Base-by-base conservation (phyloP, 92 coral and sea anemone species). In the Meandrina meandrites region DNA sequence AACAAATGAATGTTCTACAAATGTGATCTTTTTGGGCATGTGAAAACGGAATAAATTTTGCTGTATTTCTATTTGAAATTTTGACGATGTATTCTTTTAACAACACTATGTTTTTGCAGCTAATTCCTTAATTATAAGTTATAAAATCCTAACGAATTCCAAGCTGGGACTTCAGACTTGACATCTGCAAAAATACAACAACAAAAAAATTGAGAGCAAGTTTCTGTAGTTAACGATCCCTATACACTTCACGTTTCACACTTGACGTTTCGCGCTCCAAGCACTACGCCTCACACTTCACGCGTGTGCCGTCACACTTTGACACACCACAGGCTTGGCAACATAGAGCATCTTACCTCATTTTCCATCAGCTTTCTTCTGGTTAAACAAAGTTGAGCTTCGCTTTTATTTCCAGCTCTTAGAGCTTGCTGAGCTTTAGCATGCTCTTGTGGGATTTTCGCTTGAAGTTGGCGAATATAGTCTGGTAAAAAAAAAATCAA, bases 301-400 rank as follows among this genome's bases (percentile, higher is more conserved):
- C 53, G 14, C 53, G 4, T 48, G 4, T 1, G 1, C 11, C 70
- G 1, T 64, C 71, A n/a, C 71, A 8, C 16, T 66, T 66, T 27
- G 0, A 73, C 48, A 10, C 78, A 19, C 12, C 35, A 34, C 78
- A 8, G 22, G 17, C 45, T 71, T 62, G 69, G 69, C 12, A 62
- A 24, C 24, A 24, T 66, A 27, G 3, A 66, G 71, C 16, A 9
- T 66, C 71, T 58, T 76, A 94, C 98, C 95, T 94, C 98, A 68
- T 94, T 94, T 84, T 94, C 94, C 98, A 94, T 94, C 74, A 94
- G 87, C 83, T 94, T 94, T 77, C 88, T 90, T 69, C 87, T 93
- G 18, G 98, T 91, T 28, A 90, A 81, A 69, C 95, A 93, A 50
- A 94, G 90, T 79, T 91, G 95, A 16, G 95, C 94, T 64, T 93